These are phyloP conservation scores for Antechinus stuartii DNA, from an alignment of 2,113 vertebrate genomes.

Conservation along the genomic window DNA sequence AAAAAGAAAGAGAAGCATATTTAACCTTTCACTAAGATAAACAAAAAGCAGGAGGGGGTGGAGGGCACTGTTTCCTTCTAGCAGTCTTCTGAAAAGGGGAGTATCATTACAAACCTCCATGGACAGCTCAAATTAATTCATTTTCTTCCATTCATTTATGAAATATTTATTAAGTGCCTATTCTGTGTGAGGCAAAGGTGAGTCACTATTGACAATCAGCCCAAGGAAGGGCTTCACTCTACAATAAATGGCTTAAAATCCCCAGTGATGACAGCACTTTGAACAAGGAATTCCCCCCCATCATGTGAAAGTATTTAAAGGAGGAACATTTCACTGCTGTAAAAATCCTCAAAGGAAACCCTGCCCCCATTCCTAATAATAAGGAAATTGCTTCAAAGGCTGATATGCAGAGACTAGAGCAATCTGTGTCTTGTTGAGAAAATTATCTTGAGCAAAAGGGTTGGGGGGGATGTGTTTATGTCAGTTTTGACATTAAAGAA, in stretches of 20 bases:
- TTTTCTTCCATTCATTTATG: neutral
- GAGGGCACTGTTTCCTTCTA: neutral
- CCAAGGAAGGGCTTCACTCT: conserved; percentile 57
- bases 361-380: conserved; percentile 78
- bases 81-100: neutral
- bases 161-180: neutral
- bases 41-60: neutral
- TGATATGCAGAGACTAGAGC: conserved; percentile 81
- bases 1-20: neutral
- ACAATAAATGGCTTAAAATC: conserved; percentile 70
- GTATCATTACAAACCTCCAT: neutral
- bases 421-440: conserved; percentile 85
- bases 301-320: conserved; percentile 80
- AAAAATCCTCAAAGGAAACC: conserved; percentile 82
- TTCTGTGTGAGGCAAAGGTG: conserved; percentile 41
- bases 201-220: conserved; percentile 63
- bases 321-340: conserved; percentile 77
- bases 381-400: conserved; percentile 84
- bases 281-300: conserved; percentile 74
- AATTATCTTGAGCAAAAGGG: conserved; percentile 82
- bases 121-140: neutral
- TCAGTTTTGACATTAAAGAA: conserved; percentile 85
- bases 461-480: conserved; percentile 80
- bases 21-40: neutral
- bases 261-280: conserved; percentile 72